Conservation (phyloP, 2,113 vertebrate genomes). For the Tenrec ecaudatus region DNA sequence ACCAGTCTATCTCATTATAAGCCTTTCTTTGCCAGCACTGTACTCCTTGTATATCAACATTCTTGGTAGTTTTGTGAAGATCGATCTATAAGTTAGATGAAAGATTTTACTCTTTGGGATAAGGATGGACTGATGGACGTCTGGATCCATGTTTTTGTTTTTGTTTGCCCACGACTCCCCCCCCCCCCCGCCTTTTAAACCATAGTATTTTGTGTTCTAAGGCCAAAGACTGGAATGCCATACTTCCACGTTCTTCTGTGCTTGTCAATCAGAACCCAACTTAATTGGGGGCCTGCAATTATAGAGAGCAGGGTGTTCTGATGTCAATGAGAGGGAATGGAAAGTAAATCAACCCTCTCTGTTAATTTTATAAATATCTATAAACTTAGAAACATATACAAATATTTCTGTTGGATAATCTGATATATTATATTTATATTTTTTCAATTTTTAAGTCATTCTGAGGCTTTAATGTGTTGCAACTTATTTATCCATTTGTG, state of each 20-base stretch:
- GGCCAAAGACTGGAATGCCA: neutral
- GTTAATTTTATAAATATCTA: neutral
- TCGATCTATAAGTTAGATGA: constrained; percentile 64
- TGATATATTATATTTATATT: neutral
- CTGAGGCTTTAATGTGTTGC: neutral
- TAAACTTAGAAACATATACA: neutral
- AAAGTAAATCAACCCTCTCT: neutral
- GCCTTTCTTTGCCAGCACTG: constrained; percentile 41
- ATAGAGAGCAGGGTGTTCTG: neutral
- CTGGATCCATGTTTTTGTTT: neutral
- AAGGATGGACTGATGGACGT: neutral
- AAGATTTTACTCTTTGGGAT: constrained; percentile 21
- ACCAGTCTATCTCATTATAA: constrained; percentile 64
- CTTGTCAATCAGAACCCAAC: constrained; percentile 26
- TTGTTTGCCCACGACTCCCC: neutral
- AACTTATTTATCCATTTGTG: neutral
- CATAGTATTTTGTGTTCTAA: constrained; percentile 19
- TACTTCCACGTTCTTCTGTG: neutral
- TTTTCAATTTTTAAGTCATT: neutral
- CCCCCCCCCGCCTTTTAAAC: neutral
- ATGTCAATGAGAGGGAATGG: neutral
- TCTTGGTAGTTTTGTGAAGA: constrained; percentile 53
- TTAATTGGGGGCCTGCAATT: neutral
- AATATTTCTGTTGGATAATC: neutral
- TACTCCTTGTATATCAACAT: constrained; percentile 37